phyloP scores from a whole-genome alignment of 2,113 vertebrate genomes.

The Rhabdornis inornatus region DNA sequence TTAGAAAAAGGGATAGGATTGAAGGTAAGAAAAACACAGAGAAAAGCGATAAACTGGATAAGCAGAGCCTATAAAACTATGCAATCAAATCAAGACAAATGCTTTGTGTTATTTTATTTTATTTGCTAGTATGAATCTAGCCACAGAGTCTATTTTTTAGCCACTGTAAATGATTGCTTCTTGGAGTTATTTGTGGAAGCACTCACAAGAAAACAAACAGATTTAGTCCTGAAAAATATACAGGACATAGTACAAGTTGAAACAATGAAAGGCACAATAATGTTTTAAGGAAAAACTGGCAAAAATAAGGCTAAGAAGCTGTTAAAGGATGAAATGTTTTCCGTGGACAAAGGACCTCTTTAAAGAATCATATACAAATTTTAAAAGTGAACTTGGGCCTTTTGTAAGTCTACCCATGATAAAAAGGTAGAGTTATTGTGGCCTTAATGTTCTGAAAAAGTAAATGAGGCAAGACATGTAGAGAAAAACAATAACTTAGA shows the following conservation, averaged over 20 bases:
- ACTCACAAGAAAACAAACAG: not conserved
- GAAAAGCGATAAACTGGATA: not conserved
- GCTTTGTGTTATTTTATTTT: not conserved
- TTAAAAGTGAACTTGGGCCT: not conserved
- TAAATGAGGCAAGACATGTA: not conserved
- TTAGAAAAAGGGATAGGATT: not conserved
- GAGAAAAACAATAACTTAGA: not conserved
- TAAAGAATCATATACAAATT: not conserved
- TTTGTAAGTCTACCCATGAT: not conserved
- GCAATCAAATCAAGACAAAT: not conserved
- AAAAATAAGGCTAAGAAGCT: not conserved
- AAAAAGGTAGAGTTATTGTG: not conserved
- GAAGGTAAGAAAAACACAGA: not conserved
- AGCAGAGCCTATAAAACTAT: not conserved
- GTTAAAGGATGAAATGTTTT: not conserved
- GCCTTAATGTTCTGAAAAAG: not conserved
- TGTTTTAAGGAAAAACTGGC: not conserved
- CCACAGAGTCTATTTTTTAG: not conserved
- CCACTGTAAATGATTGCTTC: not conserved
- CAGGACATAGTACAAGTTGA: not conserved
- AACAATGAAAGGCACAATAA: not conserved
- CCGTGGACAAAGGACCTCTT: not conserved
- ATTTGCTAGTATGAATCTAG: not conserved
- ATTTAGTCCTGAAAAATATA: not conserved
- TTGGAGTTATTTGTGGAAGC: not conserved